Conservation (phyloP, 2,113 vertebrate species). For the Callospermophilus lateralis region DNA sequence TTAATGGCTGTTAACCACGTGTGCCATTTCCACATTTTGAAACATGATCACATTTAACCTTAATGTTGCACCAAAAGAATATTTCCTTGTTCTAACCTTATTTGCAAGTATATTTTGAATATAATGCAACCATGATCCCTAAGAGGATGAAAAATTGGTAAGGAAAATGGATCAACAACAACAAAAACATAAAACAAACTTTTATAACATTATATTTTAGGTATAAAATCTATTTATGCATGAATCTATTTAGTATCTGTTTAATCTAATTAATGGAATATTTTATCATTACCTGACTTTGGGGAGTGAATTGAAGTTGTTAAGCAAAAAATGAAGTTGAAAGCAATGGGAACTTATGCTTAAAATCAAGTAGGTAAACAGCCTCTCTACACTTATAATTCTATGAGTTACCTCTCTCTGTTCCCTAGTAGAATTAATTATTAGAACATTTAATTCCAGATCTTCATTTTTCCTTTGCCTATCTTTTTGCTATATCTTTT, state of each 20-base stretch:
- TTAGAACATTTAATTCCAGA: conserved; percentile 49
- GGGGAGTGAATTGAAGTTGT: background rate
- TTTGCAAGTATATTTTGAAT: conserved; percentile 1
- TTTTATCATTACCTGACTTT: background rate
- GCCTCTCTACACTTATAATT: background rate
- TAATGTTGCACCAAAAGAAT: background rate
- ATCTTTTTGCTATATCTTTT: conserved; percentile 57
- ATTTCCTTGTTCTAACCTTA: conserved; percentile 31
- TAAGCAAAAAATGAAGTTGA: conserved; percentile 37
- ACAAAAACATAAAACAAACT: background rate
- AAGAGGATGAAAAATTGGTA: background rate
- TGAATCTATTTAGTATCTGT: conserved; percentile 5
- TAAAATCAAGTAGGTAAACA: background rate
- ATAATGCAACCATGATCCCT: background rate
- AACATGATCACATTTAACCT: conserved; percentile 4
- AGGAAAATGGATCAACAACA: conserved; percentile 28
- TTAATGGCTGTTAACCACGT: background rate
- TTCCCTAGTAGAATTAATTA: conserved; percentile 35
- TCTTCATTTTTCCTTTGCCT: conserved; percentile 46
- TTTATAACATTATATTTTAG: conserved; percentile 1
- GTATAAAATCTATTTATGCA: background rate
- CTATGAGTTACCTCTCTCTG: background rate
- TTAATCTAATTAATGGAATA: background rate
- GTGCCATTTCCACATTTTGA: conserved; percentile 17
- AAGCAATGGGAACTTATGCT: conserved; percentile 8